Percentiles rank a stretch among this genome's conserved stretches.
phyloP scores from a whole-genome alignment of 2,797 vertebrate genomes.

The Sphenodon punctatus region DNA sequence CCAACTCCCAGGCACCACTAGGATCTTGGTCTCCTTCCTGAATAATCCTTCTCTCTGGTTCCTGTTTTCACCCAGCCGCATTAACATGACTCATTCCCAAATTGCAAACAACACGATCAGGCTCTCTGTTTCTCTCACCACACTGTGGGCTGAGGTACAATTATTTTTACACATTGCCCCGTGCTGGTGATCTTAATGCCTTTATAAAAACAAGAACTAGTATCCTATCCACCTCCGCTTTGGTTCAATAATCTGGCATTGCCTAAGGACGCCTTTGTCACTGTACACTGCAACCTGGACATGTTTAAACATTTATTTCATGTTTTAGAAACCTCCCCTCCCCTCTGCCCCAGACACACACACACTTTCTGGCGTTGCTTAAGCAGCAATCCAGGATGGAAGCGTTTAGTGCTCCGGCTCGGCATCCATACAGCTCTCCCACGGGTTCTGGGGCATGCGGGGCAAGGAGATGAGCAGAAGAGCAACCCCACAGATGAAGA shows the following conservation, averaged over 20 bases:
- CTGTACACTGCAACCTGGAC: neutral
- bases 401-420: conserved; percentile 83
- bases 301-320: conserved; percentile 6
- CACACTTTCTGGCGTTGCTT: neutral
- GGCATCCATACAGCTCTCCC: conserved; percentile 98
- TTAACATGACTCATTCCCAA: neutral
- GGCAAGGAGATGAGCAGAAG: conserved; percentile 94
- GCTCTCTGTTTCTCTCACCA: no score
- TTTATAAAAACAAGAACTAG: neutral
- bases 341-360: no score
- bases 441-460: conserved; percentile 94
- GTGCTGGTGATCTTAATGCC: neutral
- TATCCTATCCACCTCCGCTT: neutral
- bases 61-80: neutral
- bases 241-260: neutral
- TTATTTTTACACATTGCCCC: neutral
- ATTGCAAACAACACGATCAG: no score
- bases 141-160: neutral
- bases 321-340: neutral
- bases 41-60: neutral
- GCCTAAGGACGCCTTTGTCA: neutral
- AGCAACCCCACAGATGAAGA: conserved; percentile 86
- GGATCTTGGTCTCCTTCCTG: neutral
- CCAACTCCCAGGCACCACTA: neutral
- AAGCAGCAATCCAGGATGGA: accelerated